Percentiles rank a stretch among this genome's conserved stretches.
Evolutionary conservation across 1,140 invertebrate genomes (phyloP).

Genomic region (Prorops nasuta): DNA sequence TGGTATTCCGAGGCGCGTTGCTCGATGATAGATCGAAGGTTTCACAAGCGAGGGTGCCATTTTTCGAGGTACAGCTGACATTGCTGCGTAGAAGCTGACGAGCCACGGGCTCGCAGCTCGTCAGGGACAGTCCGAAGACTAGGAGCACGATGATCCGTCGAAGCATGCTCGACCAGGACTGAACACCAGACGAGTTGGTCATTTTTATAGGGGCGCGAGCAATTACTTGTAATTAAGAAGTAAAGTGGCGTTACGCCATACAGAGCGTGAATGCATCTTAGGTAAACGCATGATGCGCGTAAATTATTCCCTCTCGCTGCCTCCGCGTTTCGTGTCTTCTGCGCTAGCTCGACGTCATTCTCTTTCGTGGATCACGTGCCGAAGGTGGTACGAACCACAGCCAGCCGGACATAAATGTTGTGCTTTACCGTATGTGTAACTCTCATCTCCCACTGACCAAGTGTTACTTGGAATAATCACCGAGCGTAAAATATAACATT

Average conservation of each 20-base stretch:
- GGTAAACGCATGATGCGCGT: constrained; percentile 37
- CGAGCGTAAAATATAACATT: too few relatives aligned
- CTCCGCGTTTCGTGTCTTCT: neutral
- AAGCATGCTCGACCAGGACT: constrained; percentile 50
- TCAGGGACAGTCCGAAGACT: constrained; percentile 20
- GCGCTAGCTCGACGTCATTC: too few relatives aligned
- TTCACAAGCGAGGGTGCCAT: neutral
- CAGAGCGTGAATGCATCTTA: constrained; percentile 55
- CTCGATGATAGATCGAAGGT: neutral
- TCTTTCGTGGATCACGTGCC: too few relatives aligned
- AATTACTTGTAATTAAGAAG: constrained; percentile 35
- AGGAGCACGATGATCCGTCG: constrained; percentile 34
- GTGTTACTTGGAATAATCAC: too few relatives aligned
- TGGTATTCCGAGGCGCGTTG: too few relatives aligned
- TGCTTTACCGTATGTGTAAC: too few relatives aligned
- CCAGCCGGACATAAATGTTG: too few relatives aligned
- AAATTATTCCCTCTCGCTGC: constrained; percentile 18
- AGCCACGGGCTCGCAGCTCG: too few relatives aligned
- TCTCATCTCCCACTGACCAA: too few relatives aligned
- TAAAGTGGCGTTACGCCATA: constrained; percentile 42
- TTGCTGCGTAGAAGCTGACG: too few relatives aligned
- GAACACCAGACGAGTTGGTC: constrained; percentile 21
- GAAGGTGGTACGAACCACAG: too few relatives aligned
- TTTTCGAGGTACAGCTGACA: neutral
- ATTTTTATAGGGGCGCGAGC: constrained; percentile 46